phyloP scores from a whole-genome alignment of 2,113 vertebrate genomes.

The Charadrius vociferus region DNA sequence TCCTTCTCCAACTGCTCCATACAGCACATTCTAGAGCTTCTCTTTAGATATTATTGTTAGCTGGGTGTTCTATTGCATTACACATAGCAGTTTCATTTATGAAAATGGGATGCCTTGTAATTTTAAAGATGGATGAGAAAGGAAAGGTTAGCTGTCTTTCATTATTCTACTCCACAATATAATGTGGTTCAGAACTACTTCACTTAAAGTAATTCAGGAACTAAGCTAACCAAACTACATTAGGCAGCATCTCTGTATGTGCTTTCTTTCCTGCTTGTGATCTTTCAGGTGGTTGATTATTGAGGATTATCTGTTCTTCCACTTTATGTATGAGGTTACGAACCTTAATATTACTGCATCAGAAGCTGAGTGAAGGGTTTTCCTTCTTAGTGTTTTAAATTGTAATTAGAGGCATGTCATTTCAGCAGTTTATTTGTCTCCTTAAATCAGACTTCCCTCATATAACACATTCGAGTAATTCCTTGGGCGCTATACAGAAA shows the following conservation, averaged over 20 bases:
- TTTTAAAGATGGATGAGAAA: not conserved
- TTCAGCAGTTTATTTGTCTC: not conserved
- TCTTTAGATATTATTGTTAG: not conserved
- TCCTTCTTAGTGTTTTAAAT: not conserved
- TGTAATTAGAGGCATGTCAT: not conserved
- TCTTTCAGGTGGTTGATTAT: not conserved
- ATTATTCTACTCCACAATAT: not conserved
- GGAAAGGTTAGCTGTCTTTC: not conserved
- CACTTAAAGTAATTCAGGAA: not conserved
- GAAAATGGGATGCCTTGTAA: not conserved
- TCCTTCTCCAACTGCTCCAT: not conserved
- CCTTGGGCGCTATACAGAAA: not conserved
- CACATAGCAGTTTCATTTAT: not conserved
- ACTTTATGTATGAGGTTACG: not conserved
- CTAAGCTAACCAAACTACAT: not conserved
- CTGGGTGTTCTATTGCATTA: not conserved
- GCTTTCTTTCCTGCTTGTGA: not conserved
- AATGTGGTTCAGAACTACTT: not conserved
- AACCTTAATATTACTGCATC: not conserved
- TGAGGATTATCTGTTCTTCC: not conserved
- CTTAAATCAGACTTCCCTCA: not conserved
- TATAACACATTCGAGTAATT: not conserved
- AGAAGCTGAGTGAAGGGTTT: not conserved
- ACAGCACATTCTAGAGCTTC: not conserved
- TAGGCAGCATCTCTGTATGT: not conserved